Evolutionary conservation across 2,797 vertebrate genomes (phyloP), one percentile per base, ranked within the genome.

Genomic region (Eulemur albifrons): DNA sequence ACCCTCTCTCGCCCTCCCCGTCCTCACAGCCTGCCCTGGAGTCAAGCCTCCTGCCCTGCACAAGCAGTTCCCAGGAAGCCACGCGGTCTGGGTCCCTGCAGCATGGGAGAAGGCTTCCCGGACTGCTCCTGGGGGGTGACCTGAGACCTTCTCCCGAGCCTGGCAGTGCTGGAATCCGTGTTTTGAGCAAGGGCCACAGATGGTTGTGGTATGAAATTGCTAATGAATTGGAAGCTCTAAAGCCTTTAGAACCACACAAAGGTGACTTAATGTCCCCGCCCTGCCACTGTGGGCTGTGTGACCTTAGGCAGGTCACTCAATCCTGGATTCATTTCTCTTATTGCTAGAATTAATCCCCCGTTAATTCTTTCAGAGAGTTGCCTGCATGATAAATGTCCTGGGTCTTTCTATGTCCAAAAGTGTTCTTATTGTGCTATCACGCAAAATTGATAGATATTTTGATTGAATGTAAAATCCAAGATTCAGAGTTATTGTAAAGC

Each of bases 91-190:
- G 2, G 23, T 32, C 80, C 57, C 81, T 75, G 4, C 20, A 38
- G 7, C 27, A 23, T 21, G 2, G 32, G 15, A 30, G 9, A 23
- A 1, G 15, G 4, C 13, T 14, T 50, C 57, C 65, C 9, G 8
- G 9, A 21, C 40, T 18, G 0, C 3, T 6, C 21, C 18, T n/a
- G 8, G 7, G 25, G 14, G 63, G 1, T 27, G 30, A 20, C 83
- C n/a, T 61, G 23, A 52, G 59, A 82, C n/a, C 18, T 17, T 59
- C 17, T 23, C 75, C 43, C 61, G 43, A 27, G 43, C 50, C 9
- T 30, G 14, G 11, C 30, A 6, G 21, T 2, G 9, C 43, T 35
- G 4, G 59, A n/a, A 40, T 86, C 57, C 75, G 12, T 30, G 30
- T 32, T n/a, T 72, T 18, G 30, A 11, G 52, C 35, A n/a, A 61